These are phyloP conservation scores for Gallinago paraguaiae DNA, from an alignment of 2,113 vertebrate genomes.

Conservation along the genomic window DNA sequence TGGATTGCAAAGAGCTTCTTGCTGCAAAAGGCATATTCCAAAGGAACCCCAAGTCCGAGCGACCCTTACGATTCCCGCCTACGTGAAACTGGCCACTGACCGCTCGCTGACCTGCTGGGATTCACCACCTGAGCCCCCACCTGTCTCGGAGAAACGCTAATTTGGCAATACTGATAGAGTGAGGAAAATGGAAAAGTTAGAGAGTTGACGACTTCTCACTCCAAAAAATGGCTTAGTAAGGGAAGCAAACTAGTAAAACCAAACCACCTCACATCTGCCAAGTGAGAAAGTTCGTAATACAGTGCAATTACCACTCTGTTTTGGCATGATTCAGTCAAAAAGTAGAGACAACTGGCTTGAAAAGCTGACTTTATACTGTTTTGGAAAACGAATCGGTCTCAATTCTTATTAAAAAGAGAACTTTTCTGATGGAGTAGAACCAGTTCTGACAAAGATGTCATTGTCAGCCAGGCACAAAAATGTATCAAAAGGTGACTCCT, in stretches of 20 bases:
- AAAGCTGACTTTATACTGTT: background rate
- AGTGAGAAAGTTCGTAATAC: slow-evolving; percentile 3
- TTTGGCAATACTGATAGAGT: slow-evolving; percentile 48
- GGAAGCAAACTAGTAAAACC: slow-evolving; percentile 34
- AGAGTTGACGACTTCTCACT: slow-evolving; percentile 20
- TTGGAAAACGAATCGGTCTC: background rate
- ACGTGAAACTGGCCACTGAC: background rate
- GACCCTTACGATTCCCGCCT: background rate
- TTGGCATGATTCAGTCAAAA: slow-evolving; percentile 34
- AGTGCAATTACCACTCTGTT: slow-evolving; percentile 25
- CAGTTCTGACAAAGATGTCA: slow-evolving; percentile 8
- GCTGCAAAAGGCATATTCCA: slow-evolving; percentile 26
- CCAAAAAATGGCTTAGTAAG: slow-evolving; percentile 50
- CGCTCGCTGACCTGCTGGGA: background rate
- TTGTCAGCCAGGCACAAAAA: slow-evolving; percentile 15
- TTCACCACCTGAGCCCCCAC: background rate
- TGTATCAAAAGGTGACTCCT: background rate
- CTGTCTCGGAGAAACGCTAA: background rate
- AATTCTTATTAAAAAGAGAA: background rate
- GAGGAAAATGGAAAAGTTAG: background rate
- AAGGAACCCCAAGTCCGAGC: background rate
- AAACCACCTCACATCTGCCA: background rate
- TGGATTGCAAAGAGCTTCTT: slow-evolving; percentile 1
- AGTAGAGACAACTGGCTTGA: background rate
- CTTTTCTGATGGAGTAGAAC: slow-evolving; percentile 2